A percentile compares a stretch with the other conserved stretches of the same genome.
Evolutionary conservation across 2,888 invertebrate species (phyloP).

Genomic region (Tachystola acroxantha): DNA sequence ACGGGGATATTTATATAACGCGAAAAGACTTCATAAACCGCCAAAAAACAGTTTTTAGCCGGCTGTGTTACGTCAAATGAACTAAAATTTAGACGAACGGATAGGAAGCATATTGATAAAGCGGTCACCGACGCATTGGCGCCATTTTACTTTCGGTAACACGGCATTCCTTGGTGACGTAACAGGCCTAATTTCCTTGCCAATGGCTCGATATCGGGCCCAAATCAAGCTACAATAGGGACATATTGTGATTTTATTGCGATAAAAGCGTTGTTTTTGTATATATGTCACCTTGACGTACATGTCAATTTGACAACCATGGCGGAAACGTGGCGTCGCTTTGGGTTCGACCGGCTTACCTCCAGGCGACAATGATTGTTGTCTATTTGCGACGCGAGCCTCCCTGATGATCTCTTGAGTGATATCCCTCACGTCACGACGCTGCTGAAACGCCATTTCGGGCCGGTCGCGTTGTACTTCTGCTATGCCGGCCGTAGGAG

Average conservation of each 20-base stretch:
- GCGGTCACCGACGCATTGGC: slow-evolving; percentile 48
- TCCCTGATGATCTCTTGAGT: slow-evolving; percentile 69
- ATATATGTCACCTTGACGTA: slow-evolving; percentile 76
- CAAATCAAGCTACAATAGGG: slow-evolving; percentile 20
- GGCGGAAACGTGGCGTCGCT: slow-evolving; percentile 78
- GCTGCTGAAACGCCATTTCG: slow-evolving; percentile 71
- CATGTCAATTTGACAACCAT: slow-evolving; percentile 75
- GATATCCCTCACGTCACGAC: slow-evolving; percentile 66
- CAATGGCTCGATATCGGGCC: slow-evolving; percentile 20
- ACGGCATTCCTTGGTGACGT: slow-evolving; percentile 61
- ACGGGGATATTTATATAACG: too few relatives aligned
- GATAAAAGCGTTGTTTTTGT: slow-evolving; percentile 65
- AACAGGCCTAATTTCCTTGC: slow-evolving; percentile 49
- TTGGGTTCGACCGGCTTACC: slow-evolving; percentile 56
- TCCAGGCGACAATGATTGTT: slow-evolving; percentile 67
- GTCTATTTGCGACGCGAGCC: slow-evolving; percentile 60
- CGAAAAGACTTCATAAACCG: too few relatives aligned
- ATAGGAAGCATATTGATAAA: slow-evolving; percentile 17
- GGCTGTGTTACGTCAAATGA: background rate
- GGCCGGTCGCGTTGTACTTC: slow-evolving; percentile 68
- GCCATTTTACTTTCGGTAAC: slow-evolving; percentile 73
- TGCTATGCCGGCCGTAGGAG: slow-evolving; percentile 71
- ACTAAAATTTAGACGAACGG: slow-evolving; percentile 1
- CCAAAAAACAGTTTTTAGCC: too few relatives aligned
- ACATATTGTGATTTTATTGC: slow-evolving; percentile 35